Evolutionary conservation across 2,113 vertebrate species (phyloP).

Genomic region (Otocyon megalotis): DNA sequence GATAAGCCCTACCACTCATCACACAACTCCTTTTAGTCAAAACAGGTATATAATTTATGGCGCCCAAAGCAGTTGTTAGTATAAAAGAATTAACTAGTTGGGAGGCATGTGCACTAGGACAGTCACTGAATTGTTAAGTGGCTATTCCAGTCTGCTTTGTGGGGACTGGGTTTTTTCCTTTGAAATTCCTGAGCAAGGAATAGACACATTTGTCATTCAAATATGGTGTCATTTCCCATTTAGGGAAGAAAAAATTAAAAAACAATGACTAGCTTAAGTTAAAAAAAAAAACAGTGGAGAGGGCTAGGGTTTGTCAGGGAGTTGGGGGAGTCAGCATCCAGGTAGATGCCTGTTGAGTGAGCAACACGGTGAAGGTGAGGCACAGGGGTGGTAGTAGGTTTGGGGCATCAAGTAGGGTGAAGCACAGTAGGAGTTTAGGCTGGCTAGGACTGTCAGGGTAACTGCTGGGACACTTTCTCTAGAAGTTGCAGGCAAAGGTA

Average conservation of each 20-base stretch:
- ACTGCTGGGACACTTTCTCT: background rate
- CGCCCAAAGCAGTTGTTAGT: slow-evolving; percentile 75
- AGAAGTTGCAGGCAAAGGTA: background rate
- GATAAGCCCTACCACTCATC: slow-evolving; percentile 83
- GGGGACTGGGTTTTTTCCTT: background rate
- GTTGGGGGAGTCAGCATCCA: background rate
- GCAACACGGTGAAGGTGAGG: background rate
- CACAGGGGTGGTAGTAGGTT: background rate
- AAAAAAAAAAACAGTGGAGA: background rate
- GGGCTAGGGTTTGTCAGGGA: background rate
- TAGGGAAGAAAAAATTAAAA: background rate
- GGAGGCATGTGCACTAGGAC: slow-evolving; percentile 39
- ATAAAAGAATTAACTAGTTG: slow-evolving; percentile 81
- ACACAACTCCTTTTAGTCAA: slow-evolving; percentile 81
- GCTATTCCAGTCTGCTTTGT: slow-evolving; percentile 31
- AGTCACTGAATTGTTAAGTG: slow-evolving; percentile 73
- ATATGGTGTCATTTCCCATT: background rate
- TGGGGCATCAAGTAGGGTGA: background rate
- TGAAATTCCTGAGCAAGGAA: slow-evolving; percentile 45
- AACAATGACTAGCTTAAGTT: background rate
- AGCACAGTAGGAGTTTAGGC: background rate
- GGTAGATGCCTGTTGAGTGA: background rate
- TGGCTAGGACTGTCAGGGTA: background rate
- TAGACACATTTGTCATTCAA: slow-evolving; percentile 32
- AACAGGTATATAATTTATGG: slow-evolving; percentile 80